A percentile compares a stretch with the other conserved stretches of the same genome.
These are phyloP conservation scores for Gila robusta DNA, from an alignment of 2,797 vertebrate species.

Conservation along the genomic window DNA sequence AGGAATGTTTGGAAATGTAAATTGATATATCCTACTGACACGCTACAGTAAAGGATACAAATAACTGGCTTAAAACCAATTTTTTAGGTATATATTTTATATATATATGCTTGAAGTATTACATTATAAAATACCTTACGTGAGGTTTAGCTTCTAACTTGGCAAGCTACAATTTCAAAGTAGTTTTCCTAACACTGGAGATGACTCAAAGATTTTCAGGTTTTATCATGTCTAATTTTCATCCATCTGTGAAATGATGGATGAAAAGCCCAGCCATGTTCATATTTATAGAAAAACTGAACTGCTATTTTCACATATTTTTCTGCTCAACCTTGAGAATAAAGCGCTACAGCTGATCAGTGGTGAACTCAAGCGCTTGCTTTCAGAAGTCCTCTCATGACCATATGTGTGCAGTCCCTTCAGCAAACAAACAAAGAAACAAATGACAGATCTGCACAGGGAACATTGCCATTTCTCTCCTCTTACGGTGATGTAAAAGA, in stretches of 20 bases:
- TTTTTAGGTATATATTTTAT: too few species aligned
- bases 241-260: conserved; percentile 23
- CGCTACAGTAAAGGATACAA: too few species aligned
- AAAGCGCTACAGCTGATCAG: background rate
- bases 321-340: conserved; percentile 21
- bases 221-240: conserved; percentile 24
- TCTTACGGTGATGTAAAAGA: conserved; percentile 3
- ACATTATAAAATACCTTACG: background rate
- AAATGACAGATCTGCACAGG: conserved; percentile 1
- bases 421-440: conserved; percentile 20
- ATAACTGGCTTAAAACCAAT: too few species aligned
- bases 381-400: background rate
- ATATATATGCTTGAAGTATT: background rate
- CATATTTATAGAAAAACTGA: conserved; percentile 13
- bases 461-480: conserved; percentile 20
- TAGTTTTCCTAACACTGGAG: background rate
- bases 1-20: too few species aligned
- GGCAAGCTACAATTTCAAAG: background rate
- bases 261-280: background rate
- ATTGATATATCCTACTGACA: too few species aligned
- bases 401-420: background rate
- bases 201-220: background rate
- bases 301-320: conserved; percentile 1
- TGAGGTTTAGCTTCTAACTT: background rate
- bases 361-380: background rate